Evolutionary conservation across 2,888 invertebrate genomes (phyloP).

Genomic region (Prionchulus punctatus): DNA sequence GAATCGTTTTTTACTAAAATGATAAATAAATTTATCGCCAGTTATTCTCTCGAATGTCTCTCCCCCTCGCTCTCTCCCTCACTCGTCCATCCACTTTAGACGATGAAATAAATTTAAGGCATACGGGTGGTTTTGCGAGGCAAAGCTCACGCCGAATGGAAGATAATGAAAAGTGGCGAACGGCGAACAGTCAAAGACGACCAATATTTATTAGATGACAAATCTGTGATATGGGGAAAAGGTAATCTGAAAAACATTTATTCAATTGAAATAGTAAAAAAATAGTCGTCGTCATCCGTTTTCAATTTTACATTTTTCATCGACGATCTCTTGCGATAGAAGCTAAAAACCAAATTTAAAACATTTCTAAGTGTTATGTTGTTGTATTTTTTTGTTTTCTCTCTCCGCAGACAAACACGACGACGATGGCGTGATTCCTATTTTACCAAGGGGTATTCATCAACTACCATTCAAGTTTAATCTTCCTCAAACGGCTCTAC

Average conservation of each 20-base stretch:
- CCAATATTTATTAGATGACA: conserved; percentile 57
- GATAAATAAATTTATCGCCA: no score
- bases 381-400: neutral
- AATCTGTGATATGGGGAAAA: conserved; percentile 56
- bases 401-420: conserved; percentile 15
- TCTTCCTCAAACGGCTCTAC: conserved; percentile 53
- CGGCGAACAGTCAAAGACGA: conserved; percentile 55
- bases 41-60: no score
- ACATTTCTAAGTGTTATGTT: neutral
- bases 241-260: no score
- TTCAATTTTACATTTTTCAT: neutral
- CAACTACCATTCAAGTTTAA: conserved; percentile 53
- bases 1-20: no score
- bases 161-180: conserved; percentile 55
- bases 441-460: conserved; percentile 53
- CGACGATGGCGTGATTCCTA: conserved; percentile 45
- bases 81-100: no score
- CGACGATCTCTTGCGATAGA: no score
- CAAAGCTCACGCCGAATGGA: conserved; percentile 59
- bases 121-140: conserved; percentile 53
- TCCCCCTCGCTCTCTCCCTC: no score
- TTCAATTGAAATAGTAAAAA: no score
- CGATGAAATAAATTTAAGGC: conserved; percentile 26
- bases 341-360: neutral
- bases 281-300: no score